These are phyloP conservation scores for Drosophila fuyamai DNA, from an alignment of 1,140 invertebrate species.

Conservation along the genomic window DNA sequence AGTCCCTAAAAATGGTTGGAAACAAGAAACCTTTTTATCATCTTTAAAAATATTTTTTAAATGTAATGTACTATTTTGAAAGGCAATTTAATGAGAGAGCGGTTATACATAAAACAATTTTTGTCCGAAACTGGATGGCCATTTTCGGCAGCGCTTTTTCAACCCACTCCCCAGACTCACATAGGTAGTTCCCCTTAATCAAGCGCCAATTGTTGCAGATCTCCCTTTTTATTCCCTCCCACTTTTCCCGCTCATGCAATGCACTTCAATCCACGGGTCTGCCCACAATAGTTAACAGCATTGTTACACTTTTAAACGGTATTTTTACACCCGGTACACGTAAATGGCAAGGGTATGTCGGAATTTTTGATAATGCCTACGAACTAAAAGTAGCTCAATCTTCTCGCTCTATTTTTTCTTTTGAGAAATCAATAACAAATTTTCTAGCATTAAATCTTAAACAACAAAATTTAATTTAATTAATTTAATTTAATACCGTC, in stretches of 20 bases:
- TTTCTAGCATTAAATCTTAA: no score
- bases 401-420: no score
- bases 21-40: no score
- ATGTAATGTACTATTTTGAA: no score
- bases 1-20: no score
- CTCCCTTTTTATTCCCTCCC: background rate
- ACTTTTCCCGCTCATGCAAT: background rate
- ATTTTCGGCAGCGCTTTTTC: constrained; percentile 6
- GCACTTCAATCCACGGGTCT: constrained; percentile 18
- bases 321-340: constrained; percentile 36
- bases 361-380: background rate
- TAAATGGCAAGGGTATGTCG: background rate
- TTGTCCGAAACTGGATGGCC: background rate
- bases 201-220: constrained; percentile 67
- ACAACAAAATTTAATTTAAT: no score
- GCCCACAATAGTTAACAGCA: constrained; percentile 67
- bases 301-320: constrained; percentile 81
- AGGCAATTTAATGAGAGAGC: no score
- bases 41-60: no score
- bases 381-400: no score
- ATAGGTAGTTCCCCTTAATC: constrained; percentile 52
- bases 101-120: background rate
- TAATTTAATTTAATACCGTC: no score
- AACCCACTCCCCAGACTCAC: background rate
- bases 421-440: no score